Percentiles rank a stretch among this genome's conserved stretches.
Conservation (phyloP, 2,797 vertebrate species). For the Pelochelys cantorii region DNA sequence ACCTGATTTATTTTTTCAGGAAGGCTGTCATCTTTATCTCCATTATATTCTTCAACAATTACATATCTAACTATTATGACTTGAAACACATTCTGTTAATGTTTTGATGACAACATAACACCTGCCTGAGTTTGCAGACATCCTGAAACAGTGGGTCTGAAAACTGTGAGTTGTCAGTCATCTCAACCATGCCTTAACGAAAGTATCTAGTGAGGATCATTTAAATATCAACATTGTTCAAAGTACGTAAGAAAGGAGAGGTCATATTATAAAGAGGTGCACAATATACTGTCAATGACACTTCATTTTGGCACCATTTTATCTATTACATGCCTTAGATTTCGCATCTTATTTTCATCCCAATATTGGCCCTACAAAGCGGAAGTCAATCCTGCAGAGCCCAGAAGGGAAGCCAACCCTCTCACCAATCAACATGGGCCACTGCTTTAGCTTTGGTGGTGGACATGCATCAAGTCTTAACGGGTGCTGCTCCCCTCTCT, state of each 20-base stretch:
- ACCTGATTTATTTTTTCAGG: background rate
- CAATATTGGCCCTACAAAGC: background rate
- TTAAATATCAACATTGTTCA: background rate
- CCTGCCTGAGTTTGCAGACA: background rate
- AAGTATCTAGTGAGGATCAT: background rate
- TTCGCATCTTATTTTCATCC: background rate
- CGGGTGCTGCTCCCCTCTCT: background rate
- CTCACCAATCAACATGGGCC: accelerated
- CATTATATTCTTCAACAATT: background rate
- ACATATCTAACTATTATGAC: background rate
- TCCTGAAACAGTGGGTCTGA: background rate
- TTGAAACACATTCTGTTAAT: background rate
- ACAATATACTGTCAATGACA: accelerated
- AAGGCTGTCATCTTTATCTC: background rate
- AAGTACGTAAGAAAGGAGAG: background rate
- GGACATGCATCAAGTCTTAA: background rate
- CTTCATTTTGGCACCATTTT: accelerated
- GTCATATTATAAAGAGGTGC: background rate
- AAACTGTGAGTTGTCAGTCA: background rate
- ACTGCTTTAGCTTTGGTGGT: background rate
- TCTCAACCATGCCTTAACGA: accelerated
- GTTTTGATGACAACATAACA: background rate
- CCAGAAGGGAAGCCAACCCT: background rate
- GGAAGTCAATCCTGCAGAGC: background rate
- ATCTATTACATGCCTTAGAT: accelerated